Percentiles rank a stretch among this genome's conserved stretches.
Evolutionary conservation across 2,113 vertebrate species (phyloP).

Genomic region (Bambusicola thoracicus): DNA sequence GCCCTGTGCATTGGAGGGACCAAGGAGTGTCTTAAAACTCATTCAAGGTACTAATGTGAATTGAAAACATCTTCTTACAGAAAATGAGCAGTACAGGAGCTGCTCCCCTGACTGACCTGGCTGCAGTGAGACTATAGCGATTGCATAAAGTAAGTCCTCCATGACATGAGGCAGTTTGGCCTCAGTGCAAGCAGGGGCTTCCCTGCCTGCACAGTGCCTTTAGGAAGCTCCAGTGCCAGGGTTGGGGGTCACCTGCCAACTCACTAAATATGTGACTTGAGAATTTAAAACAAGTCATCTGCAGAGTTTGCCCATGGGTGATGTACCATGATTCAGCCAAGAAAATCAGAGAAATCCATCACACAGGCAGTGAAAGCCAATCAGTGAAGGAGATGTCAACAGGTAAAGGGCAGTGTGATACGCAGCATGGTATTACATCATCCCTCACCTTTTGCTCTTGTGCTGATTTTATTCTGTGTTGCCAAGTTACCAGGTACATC

Average conservation of each 20-base stretch:
- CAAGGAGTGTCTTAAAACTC: background rate
- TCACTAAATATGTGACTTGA: background rate
- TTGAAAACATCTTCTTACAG: background rate
- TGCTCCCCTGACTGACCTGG: background rate
- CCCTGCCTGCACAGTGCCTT: background rate
- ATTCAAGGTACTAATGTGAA: background rate
- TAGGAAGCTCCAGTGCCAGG: background rate
- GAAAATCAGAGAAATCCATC: conserved; percentile 32
- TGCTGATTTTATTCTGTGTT: conserved; percentile 57
- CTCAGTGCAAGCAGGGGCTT: background rate
- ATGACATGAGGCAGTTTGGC: background rate
- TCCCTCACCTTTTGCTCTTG: conserved; percentile 57
- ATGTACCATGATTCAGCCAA: conserved; percentile 27
- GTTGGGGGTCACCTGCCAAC: background rate
- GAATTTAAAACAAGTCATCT: background rate
- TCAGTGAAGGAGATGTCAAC: conserved; percentile 33
- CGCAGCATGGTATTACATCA: conserved; percentile 49
- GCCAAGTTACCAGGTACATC: conserved; percentile 47
- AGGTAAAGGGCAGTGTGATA: conserved; percentile 43
- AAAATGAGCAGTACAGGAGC: background rate
- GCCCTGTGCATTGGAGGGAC: rapidly evolving
- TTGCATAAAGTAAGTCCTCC: background rate
- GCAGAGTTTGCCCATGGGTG: background rate
- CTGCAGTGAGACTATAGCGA: background rate
- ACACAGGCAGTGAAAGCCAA: conserved; percentile 13